These are phyloP conservation scores for Porites evermanni DNA, from an alignment of 92 coral and sea anemone species.

Conservation along the genomic window DNA sequence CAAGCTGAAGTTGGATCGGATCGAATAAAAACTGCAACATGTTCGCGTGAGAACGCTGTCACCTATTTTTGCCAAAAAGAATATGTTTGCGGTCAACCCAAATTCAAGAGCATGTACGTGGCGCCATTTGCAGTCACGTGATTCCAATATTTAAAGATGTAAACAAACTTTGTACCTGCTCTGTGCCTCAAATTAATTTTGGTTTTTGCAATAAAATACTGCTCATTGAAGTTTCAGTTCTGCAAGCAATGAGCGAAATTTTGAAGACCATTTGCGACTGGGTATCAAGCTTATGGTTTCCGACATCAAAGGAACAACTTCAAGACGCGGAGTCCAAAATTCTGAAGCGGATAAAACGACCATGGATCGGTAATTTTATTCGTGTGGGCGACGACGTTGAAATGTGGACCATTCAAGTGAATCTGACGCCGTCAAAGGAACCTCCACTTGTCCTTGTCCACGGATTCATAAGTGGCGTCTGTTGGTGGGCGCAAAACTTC, in stretches of 20 bases:
- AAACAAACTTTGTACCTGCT: no score
- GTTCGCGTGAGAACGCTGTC: no score
- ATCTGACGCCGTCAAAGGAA: constrained; percentile 63
- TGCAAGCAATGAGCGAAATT: constrained; percentile 13
- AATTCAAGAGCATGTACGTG: no score
- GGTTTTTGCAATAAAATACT: no score
- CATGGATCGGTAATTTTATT: constrained; percentile 90
- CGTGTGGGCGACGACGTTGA: constrained; percentile 75
- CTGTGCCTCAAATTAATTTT: no score
- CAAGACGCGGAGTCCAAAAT: constrained; percentile 79
- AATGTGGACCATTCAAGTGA: constrained; percentile 90
- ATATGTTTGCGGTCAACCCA: no score
- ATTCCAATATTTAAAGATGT: no score
- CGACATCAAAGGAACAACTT: constrained; percentile 80
- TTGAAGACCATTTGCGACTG: constrained; percentile 48
- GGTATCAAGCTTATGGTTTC: constrained; percentile 79
- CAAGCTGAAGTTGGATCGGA: no score
- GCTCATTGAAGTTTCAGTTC: background rate
- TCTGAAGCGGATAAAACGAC: constrained; percentile 68
- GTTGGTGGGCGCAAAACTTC: constrained; percentile 91
- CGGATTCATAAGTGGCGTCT: constrained; percentile 91
- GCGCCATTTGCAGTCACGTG: no score
- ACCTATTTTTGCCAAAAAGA: no score
- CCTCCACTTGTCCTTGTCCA: constrained; percentile 90
- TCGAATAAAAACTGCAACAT: background rate